Conservation (phyloP, 2,888 invertebrate species). For the Macrophya annulata region DNA sequence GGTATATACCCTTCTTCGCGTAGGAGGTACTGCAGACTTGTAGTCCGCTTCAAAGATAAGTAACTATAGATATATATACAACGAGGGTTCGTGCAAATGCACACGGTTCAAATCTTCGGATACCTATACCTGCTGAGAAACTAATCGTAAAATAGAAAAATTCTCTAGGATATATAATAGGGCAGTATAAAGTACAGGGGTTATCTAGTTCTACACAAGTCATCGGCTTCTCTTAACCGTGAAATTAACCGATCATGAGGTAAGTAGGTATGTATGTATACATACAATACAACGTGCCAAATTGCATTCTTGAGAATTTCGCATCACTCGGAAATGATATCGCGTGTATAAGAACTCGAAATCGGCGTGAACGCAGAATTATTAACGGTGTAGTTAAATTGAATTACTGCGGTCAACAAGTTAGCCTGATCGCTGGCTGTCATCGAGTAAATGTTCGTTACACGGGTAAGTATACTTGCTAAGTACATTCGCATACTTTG, state of each 20-base stretch:
- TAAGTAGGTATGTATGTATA: not conserved
- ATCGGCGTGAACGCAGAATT: slow-evolving; percentile 15
- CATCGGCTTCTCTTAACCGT: not conserved
- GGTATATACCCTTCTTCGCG: slow-evolving; percentile 15
- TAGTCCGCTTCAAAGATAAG: slow-evolving; percentile 5
- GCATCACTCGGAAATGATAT: not conserved
- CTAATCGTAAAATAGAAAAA: slow-evolving; percentile 13
- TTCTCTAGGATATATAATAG: not conserved
- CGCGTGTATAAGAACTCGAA: not conserved
- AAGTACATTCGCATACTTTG: slow-evolving; percentile 1
- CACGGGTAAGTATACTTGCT: not conserved
- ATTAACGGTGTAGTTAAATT: slow-evolving; percentile 46
- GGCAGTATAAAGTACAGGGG: not conserved
- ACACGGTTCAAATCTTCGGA: slow-evolving; percentile 10
- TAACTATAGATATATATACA: not conserved
- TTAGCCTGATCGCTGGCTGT: slow-evolving; percentile 13
- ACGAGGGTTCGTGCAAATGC: not conserved
- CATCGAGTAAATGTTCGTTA: not conserved
- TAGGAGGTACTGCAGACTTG: not conserved
- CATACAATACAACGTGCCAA: not conserved
- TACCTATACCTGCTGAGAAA: not conserved
- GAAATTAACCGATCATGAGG: slow-evolving; percentile 8
- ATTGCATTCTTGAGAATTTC: not conserved
- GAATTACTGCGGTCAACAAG: slow-evolving; percentile 30
- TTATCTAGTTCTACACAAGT: not conserved